Evolutionary conservation across 1,140 invertebrate species (phyloP).

Genomic region (Orius insidiosus): DNA sequence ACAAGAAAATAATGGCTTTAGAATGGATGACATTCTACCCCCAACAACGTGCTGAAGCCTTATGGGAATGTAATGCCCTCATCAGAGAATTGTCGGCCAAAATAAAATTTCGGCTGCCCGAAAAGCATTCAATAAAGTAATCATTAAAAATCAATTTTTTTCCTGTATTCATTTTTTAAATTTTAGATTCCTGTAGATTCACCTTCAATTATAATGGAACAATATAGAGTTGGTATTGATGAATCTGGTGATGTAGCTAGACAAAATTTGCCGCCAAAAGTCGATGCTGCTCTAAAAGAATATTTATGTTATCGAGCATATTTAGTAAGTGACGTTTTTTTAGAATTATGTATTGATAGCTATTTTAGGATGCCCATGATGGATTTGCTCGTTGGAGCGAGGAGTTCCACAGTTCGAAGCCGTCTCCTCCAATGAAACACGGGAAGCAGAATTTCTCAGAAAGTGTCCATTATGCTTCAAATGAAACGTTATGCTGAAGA

Average conservation of each 20-base stretch:
- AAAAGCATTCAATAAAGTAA: constrained; percentile 14
- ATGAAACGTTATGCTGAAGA: constrained; percentile 58
- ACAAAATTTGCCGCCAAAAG: constrained; percentile 17
- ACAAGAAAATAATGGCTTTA: constrained; percentile 61
- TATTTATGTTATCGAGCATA: constrained; percentile 63
- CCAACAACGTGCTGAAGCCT: constrained; percentile 55
- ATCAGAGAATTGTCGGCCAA: constrained; percentile 54
- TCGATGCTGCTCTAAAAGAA: constrained; percentile 38
- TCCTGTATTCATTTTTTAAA: neutral
- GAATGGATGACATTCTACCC: constrained; percentile 77
- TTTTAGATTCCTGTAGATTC: constrained; percentile 39
- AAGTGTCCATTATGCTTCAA: constrained; percentile 64
- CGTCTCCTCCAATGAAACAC: constrained; percentile 35
- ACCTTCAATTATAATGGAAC: constrained; percentile 35
- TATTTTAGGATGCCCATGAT: constrained; percentile 53
- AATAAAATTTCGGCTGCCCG: constrained; percentile 49
- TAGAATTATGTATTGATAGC: constrained; percentile 1
- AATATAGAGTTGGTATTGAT: constrained; percentile 34
- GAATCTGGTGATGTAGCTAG: constrained; percentile 17
- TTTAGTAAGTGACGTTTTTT: constrained; percentile 25
- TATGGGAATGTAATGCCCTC: constrained; percentile 77
- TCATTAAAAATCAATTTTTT: neutral
- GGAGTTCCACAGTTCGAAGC: constrained; percentile 61
- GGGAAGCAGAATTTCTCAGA: constrained; percentile 58
- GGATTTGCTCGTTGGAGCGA: constrained; percentile 78